These are phyloP conservation scores for Eustalomyia histrio DNA, from an alignment of 2,888 invertebrate genomes.

Conservation along the genomic window DNA sequence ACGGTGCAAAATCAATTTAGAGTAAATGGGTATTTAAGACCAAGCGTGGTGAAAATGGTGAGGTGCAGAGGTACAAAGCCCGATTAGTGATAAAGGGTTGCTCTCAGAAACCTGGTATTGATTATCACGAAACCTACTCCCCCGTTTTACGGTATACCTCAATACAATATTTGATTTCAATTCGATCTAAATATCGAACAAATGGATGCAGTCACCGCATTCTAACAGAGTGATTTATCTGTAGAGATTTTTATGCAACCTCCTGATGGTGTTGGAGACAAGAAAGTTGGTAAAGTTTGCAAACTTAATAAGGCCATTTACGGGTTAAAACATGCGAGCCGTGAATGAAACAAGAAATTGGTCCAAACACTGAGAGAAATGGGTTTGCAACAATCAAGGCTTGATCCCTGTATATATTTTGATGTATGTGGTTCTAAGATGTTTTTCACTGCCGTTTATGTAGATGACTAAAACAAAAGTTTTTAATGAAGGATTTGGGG, in stretches of 20 bases:
- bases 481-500: conserved; percentile 18
- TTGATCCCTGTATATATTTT: conserved; percentile 43
- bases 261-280: not conserved
- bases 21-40: too few species aligned
- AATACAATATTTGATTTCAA: too few species aligned
- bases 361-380: not conserved
- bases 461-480: conserved; percentile 33
- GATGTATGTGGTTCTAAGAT: conserved; percentile 20
- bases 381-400: not conserved
- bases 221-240: not conserved
- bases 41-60: too few species aligned
- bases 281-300: not conserved
- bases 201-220: conserved; percentile 15
- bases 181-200: too few species aligned
- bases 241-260: conserved; percentile 15
- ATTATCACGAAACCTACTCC: too few species aligned
- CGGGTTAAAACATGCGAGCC: conserved; percentile 13
- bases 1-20: too few species aligned
- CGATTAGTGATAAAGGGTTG: too few species aligned
- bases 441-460: conserved; percentile 40
- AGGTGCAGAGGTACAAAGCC: too few species aligned
- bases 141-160: too few species aligned
- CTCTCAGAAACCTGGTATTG: too few species aligned
- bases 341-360: conserved; percentile 7
- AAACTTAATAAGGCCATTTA: too few species aligned